Evolutionary conservation across 2,888 invertebrate species (phyloP).

Genomic region (Atethmia centrago): DNA sequence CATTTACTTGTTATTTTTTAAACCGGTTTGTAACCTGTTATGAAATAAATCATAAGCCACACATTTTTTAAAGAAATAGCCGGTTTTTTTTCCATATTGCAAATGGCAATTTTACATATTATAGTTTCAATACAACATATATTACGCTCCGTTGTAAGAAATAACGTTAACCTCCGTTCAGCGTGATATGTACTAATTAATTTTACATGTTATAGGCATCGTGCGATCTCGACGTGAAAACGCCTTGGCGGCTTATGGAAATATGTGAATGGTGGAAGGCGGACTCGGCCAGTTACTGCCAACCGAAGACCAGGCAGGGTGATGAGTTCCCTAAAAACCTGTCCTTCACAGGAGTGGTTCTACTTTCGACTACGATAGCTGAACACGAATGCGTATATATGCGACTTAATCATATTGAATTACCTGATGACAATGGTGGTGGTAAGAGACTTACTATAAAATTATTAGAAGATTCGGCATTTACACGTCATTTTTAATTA

Average conservation of each 20-base stretch:
- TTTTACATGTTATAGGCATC: constrained; percentile 71
- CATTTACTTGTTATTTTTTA: background rate
- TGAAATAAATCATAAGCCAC: background rate
- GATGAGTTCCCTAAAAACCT: constrained; percentile 78
- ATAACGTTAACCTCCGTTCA: background rate
- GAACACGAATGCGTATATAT: constrained; percentile 82
- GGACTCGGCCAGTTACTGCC: constrained; percentile 78
- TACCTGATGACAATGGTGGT: constrained; percentile 78
- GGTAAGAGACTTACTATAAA: constrained; percentile 43
- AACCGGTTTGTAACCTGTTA: background rate
- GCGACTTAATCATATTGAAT: constrained; percentile 79
- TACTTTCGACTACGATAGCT: constrained; percentile 69
- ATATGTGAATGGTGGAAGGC: constrained; percentile 86
- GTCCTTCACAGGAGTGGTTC: constrained; percentile 79
- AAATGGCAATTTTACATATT: background rate
- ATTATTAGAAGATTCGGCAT: background rate
- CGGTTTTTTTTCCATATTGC: background rate
- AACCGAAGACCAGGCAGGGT: constrained; percentile 74
- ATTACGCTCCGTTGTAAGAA: background rate
- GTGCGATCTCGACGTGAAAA: constrained; percentile 77
- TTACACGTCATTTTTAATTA: background rate
- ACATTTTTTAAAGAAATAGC: background rate
- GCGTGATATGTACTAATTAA: background rate
- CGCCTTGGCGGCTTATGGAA: constrained; percentile 84
- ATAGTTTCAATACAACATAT: background rate